Base-by-base conservation (phyloP, 1,140 invertebrate species). In the Lepidotrigona ventralis region DNA sequence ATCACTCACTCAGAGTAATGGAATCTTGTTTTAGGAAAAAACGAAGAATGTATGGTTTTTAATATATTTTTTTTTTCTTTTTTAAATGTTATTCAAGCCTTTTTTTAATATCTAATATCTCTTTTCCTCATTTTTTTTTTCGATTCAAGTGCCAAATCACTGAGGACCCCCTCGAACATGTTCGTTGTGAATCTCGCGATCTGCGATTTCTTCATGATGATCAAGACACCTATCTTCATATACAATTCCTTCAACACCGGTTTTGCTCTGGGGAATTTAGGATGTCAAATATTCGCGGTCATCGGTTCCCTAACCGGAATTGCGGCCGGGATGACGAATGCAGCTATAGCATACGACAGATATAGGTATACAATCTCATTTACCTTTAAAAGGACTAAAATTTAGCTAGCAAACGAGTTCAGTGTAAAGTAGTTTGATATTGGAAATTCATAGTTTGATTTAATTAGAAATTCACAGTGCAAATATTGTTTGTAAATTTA, bases 81-180 rank as follows among this genome's bases (percentile, higher is more conserved):
- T 2, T 19, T 26, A 17, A 70, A 51, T 51, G 39, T 51, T 17
- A 33, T 75, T 66, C 64, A 71, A 64, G 64, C 11, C 0, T 39
- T 9, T 39, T 39, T 39, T 17, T 26, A 0, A 17, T 26, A 15
- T 1, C 17, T 63, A 64, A n/a, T 11, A 46, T 51, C 15, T 53
- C n/a, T 39, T 12, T 39, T 17, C 11, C 29, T 17, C 15, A 15
- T 8, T 8, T 9, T 51, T 8, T 9, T 51, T 66, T 87, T 91
- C 78, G 84, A 69, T 85, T 94, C 95, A 46, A 98, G 98, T 81
- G 96, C 97, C 8, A 98, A 98, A 93, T 95, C 95, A 69, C 92
- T 99, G 73, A 95, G 97, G 86, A 98, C 98, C 1, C 97, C 98
- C 23, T 98, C 98, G 15, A 99, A 99, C 90, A 96, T 98, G 93